Conservation (phyloP, 2,113 vertebrate genomes). For the Alexandromys fortis region DNA sequence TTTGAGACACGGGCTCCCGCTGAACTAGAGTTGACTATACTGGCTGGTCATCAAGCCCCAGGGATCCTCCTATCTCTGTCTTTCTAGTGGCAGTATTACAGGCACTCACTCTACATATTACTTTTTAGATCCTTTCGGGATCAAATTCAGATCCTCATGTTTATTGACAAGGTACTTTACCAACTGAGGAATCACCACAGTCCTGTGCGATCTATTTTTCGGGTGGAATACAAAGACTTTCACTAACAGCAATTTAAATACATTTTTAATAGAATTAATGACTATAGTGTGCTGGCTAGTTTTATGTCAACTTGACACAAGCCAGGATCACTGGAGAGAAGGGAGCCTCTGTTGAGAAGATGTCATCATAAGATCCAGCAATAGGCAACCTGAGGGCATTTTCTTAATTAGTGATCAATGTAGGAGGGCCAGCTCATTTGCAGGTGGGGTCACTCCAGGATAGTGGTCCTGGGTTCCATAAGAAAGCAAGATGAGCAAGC, state of each 20-base stretch:
- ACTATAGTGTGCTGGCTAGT: neutral
- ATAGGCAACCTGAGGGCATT: neutral
- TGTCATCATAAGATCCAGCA: neutral
- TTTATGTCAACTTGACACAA: neutral
- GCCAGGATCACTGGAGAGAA: neutral
- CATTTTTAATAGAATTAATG: conserved; percentile 15
- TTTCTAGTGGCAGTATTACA: neutral
- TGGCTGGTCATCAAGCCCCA: neutral
- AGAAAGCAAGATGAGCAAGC: neutral
- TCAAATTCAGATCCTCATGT: no score
- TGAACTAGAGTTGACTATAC: neutral
- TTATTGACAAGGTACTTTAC: neutral
- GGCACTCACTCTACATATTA: neutral
- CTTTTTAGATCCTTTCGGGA: neutral
- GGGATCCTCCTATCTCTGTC: neutral
- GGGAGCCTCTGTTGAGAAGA: neutral
- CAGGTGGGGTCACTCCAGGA: neutral
- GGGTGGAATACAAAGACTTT: neutral
- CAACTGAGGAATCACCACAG: neutral
- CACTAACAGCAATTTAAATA: neutral
- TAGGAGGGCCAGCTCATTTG: neutral
- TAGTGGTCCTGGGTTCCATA: neutral
- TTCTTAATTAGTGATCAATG: neutral
- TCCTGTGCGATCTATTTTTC: neutral
- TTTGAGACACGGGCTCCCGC: neutral